Base-by-base conservation (phyloP, 2,113 vertebrate species). In the Elgaria multicarinata region DNA sequence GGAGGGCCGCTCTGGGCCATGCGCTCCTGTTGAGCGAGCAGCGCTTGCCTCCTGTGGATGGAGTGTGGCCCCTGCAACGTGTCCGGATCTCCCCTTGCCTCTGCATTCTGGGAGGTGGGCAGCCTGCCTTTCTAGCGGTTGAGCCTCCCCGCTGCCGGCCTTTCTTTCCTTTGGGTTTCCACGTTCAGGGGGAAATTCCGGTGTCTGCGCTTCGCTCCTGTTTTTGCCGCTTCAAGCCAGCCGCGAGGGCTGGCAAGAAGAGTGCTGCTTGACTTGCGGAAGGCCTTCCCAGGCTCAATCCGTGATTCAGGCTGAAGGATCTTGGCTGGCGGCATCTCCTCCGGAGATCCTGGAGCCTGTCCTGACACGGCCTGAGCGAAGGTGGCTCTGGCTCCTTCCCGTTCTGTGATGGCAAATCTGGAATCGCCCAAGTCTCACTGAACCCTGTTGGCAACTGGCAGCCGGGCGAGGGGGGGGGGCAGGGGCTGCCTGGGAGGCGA, bases 241-340 rank as follows among this genome's bases (percentile, higher is more conserved):
- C 42, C 42, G 36, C 22, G 12, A n/a, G n/a, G n/a, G 10, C 10
- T 64, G 8, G 2, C 16, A 31, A 16, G 2, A 3, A 33, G 58
- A 8, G 24, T 5, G 10, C 24, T 1, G 3, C 5, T 42, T 2
- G 58, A 10, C 4, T 4, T 4, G 22, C 1, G 3, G 55, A 82
- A 12, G 55, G 55, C 4, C 16, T 44, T 42, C 42, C 8, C 24
- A 9, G 22, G 74, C 6, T 39, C 80, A 16, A 2, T 9, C 53
- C 24, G 39, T 24, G 20, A 75, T 42, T 6, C 31, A 26, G 55
- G n/a, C 3, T n/a, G 16, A 3, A 39, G 36, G 71, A 13, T 74
- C 71, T 6, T 26, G 36, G 39, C 18, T 20, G 20, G 39, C 50
- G 50, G 26, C 28, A 69, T 69, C 28, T 69, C 67, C 28, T 9